These are phyloP conservation scores for Drosophila limbata DNA, from an alignment of 2,888 invertebrate genomes.

Conservation along the genomic window DNA sequence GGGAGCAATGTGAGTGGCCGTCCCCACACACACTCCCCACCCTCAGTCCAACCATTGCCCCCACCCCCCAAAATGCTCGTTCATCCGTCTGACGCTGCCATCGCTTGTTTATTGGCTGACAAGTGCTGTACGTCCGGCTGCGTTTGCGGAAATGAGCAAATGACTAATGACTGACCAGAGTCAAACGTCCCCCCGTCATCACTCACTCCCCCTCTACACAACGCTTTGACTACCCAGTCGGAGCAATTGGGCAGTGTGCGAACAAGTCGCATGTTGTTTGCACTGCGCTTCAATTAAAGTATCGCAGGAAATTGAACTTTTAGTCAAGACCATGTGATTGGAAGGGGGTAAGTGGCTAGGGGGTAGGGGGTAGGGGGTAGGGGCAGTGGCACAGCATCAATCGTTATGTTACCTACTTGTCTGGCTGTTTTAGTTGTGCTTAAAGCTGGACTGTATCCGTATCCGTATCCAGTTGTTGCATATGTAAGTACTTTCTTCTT, in stretches of 20 bases:
- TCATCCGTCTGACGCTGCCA: slow-evolving; percentile 32
- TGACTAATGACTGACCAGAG: slow-evolving; percentile 80
- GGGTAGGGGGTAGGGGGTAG: neutral
- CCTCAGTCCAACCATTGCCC: neutral
- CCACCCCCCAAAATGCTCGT: neutral
- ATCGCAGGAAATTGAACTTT: slow-evolving; percentile 80
- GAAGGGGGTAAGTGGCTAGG: neutral
- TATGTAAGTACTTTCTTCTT: slow-evolving; percentile 31
- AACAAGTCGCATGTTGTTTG: slow-evolving; percentile 57
- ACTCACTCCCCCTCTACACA: neutral
- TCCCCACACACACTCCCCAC: neutral
- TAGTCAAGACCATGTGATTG: slow-evolving; percentile 45
- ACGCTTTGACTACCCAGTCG: neutral
- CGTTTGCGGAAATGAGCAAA: slow-evolving; percentile 79
- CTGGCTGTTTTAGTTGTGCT: slow-evolving; percentile 41
- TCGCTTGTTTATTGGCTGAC: slow-evolving; percentile 80
- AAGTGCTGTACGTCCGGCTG: slow-evolving; percentile 80
- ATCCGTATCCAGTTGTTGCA: slow-evolving; percentile 80
- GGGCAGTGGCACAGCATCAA: slow-evolving; percentile 38
- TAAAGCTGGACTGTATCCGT: slow-evolving; percentile 50
- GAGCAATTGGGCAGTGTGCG: slow-evolving; percentile 28
- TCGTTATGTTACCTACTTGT: slow-evolving; percentile 65
- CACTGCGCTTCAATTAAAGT: slow-evolving; percentile 77
- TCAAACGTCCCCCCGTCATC: slow-evolving; percentile 31
- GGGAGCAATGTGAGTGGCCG: slow-evolving; percentile 13